Evolutionary conservation across 2,113 vertebrate species (phyloP), one percentile per base, ranked within the genome.

Genomic region (Felis chaus): DNA sequence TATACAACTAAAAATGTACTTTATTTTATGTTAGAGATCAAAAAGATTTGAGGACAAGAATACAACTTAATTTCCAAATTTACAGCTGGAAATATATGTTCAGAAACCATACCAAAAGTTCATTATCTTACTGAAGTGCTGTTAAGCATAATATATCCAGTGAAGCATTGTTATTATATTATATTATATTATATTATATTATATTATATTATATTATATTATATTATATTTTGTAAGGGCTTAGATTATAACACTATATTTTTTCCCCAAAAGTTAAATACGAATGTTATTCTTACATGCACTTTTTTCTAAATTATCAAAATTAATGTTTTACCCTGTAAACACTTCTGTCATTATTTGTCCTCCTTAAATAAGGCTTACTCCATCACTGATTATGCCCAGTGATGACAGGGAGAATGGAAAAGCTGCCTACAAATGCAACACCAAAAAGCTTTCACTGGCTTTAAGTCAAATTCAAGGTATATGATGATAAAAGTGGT

Each of bases 41-140:
- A 94, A 95, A 84, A 69, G 7, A n/a, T 95, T 96, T 95, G 57
- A 33, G 39, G 23, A 94, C 1, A 88, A 69, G 9, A 89, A 12
- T 12, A 89, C 23, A 86, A 57, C 27, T 97, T 96, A 76, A 89
- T 95, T 41, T 86, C 4, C 7, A 91, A 69, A 69, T 83, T 1
- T 33, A 23, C 66, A 74, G 45, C 15, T 41, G 16, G 0, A 76
- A 57, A 71, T n/a, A 2, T 65, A 0, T 80, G 19, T 79, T 80
- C 23, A 31, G 23, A 94, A 81, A 68, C 61, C 25, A 94, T 25
- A 83, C 5, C 81, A 48, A 96, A 95, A 95, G 19, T 39, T 86
- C 29, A 14, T 41, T 63, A 48, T 88, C 90, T 94, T 69, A 94
- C 3, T 61, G 0, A 74, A 93, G 4, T 57, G 8, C 33, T 74